These are phyloP conservation scores for Cremastobaeus sp. DNA, from an alignment of 2,888 invertebrate species.

Conservation along the genomic window DNA sequence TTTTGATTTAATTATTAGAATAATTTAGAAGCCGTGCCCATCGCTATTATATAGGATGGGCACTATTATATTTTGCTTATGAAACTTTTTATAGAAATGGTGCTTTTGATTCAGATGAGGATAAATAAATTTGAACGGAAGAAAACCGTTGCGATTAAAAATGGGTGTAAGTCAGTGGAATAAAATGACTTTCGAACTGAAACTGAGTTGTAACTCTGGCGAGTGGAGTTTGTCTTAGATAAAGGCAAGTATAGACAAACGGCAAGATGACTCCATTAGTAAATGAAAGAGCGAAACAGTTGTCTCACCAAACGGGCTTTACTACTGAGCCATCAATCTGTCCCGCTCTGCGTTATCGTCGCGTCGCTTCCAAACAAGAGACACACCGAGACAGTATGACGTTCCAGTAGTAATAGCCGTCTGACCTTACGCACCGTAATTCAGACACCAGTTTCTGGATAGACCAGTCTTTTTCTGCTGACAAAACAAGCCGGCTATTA, in stretches of 20 bases:
- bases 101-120: too few species aligned
- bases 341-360: constrained; percentile 35
- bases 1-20: too few species aligned
- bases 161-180: too few species aligned
- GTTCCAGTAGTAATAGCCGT: constrained; percentile 50
- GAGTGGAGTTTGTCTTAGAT: neutral
- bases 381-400: constrained; percentile 45
- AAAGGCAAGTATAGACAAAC: neutral
- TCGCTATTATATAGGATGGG: too few species aligned
- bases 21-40: too few species aligned
- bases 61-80: too few species aligned
- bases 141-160: too few species aligned
- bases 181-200: neutral
- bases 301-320: constrained; percentile 29
- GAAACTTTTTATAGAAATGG: too few species aligned
- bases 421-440: constrained; percentile 54
- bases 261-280: constrained; percentile 13
- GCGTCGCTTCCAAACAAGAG: constrained; percentile 44
- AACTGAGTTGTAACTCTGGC: neutral
- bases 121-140: too few species aligned
- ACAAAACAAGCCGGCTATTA: constrained; percentile 1
- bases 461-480: constrained; percentile 33
- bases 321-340: constrained; percentile 30
- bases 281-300: constrained; percentile 41
- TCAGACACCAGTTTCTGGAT: constrained; percentile 38